Evolutionary conservation across 2,888 invertebrate genomes (phyloP).

Genomic region (Clepsis dumicolana): DNA sequence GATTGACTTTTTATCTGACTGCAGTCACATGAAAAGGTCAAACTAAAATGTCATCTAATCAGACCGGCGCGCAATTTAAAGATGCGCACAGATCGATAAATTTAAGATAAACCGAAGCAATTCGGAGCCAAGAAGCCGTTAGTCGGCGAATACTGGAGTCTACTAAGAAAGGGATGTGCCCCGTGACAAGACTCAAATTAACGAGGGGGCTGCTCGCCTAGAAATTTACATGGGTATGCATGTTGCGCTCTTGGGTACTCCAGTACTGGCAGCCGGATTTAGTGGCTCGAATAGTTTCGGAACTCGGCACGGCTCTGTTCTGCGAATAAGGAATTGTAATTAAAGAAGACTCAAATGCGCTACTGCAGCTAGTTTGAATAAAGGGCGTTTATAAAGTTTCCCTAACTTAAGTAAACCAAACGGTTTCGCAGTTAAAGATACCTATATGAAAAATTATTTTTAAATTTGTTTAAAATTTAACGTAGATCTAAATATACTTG

Average conservation of each 20-base stretch:
- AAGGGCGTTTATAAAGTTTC: constrained; percentile 44
- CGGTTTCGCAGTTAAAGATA: too few relatives aligned
- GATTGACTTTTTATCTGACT: neutral
- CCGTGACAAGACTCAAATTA: constrained; percentile 80
- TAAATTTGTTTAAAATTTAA: too few relatives aligned
- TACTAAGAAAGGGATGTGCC: constrained; percentile 82
- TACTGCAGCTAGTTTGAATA: constrained; percentile 50
- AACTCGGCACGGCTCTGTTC: constrained; percentile 58
- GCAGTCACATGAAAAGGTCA: neutral
- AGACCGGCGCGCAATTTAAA: constrained; percentile 36
- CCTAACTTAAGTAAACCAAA: too few relatives aligned
- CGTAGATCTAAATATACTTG: too few relatives aligned
- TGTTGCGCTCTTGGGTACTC: constrained; percentile 74
- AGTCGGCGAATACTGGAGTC: constrained; percentile 56
- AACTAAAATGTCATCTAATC: neutral
- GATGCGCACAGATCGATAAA: constrained; percentile 59
- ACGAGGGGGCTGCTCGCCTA: constrained; percentile 69
- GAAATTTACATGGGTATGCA: constrained; percentile 83
- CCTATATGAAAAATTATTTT: too few relatives aligned
- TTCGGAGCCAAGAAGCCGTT: constrained; percentile 63
- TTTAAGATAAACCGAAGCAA: constrained; percentile 68
- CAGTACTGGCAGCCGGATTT: constrained; percentile 73
- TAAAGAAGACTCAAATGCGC: constrained; percentile 72
- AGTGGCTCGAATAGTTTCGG: constrained; percentile 77
- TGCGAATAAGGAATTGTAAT: constrained; percentile 69